Base-by-base conservation (phyloP, 2,113 vertebrate species). In the Xenopus tropicalis region DNA sequence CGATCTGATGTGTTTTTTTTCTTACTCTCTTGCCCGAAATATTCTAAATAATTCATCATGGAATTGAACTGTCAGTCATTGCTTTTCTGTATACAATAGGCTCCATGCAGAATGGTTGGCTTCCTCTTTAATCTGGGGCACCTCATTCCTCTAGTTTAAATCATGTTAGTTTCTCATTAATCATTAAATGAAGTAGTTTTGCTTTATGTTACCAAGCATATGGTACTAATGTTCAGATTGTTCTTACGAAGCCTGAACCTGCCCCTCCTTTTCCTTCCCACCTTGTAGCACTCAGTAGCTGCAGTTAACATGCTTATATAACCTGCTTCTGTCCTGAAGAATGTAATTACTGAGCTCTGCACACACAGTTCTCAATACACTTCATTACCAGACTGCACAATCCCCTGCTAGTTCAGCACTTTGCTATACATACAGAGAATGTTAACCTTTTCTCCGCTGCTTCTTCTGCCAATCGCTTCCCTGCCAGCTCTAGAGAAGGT, bases 41-140 rank as follows among this genome's bases (percentile, higher is more conserved):
- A 61, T 48, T 74, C 65, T 74, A 67, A 74, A 74, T 74, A 48
- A 74, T 74, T 68, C 22, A 74, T 74, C 72, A 52, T 74, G 43
- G 57, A 24, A 44, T 19, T 10, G 65, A 1, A 25, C 42, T 74
- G 56, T 74, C 64, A 61, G 42, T 74, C 72, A 74, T 25, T 19
- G 16, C 51, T 29, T 11, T 13, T 66, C 61, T 19, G 16, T 57
- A 54, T 16, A 65, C 20, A 29, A 52, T n/a, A 58, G 20, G 24
- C 23, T 29, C 19, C 16, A 21, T 54, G 46, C 11, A 6, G 52
- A 12, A 44, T n/a, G 3, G 51, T 43, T n/a, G n/a, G n/a, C 8
- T 8, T 7, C 21, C 37, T 21, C 12, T 20, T 13, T 7, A 52
- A 64, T 72, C 46, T 66, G 12, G 62, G 71, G 48, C 61, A 43